A percentile compares a stretch with the other conserved stretches of the same genome.
Evolutionary conservation across 2,888 invertebrate genomes (phyloP).

Genomic region (Maniola hyperantus): DNA sequence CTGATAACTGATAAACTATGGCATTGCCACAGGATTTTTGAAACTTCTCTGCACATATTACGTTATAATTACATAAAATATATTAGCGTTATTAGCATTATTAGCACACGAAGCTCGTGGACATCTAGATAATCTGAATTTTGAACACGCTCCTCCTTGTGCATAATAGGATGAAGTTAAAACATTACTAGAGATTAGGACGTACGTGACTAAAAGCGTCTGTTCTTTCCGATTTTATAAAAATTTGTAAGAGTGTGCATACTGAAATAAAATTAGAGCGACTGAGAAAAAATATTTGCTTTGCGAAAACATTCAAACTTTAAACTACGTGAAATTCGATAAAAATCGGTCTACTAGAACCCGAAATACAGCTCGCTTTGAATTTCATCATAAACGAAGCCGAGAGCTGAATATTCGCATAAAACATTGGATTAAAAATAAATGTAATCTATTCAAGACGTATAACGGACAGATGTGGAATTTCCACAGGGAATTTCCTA

Average conservation of each 20-base stretch:
- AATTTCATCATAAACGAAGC: too few species aligned
- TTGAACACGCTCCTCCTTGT: background rate
- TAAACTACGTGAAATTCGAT: too few species aligned
- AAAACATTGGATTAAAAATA: background rate
- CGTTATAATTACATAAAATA: too few species aligned
- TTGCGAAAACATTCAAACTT: too few species aligned
- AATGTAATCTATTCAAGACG: background rate
- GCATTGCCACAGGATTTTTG: too few species aligned
- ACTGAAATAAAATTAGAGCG: too few species aligned
- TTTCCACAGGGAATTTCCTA: slow-evolving; percentile 6
- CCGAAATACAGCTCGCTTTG: too few species aligned
- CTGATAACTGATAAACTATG: too few species aligned
- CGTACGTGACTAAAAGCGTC: background rate
- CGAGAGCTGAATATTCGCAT: too few species aligned
- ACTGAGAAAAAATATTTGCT: too few species aligned
- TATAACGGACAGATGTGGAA: background rate
- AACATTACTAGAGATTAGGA: background rate
- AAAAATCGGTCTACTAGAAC: too few species aligned
- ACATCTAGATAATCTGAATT: background rate
- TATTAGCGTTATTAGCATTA: background rate
- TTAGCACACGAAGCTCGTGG: background rate
- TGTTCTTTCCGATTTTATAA: background rate
- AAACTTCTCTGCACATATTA: too few species aligned
- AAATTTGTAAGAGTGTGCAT: background rate
- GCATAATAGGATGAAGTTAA: background rate